Evolutionary conservation across 2,113 vertebrate species (phyloP).

Genomic region (Megaceryle torquata): DNA sequence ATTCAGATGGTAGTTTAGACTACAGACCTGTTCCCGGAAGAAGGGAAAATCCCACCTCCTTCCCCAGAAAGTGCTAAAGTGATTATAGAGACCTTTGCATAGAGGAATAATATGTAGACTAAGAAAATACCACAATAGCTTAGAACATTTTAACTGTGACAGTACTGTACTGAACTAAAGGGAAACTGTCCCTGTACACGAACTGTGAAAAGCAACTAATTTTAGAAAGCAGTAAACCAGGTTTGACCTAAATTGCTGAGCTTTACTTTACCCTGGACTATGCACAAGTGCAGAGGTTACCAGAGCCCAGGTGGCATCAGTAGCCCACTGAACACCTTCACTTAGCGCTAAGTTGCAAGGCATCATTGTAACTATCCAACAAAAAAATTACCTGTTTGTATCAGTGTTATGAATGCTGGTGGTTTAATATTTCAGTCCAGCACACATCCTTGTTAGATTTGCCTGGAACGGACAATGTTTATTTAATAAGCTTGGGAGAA

Average conservation of each 20-base stretch:
- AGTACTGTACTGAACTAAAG: not conserved
- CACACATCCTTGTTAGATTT: not conserved
- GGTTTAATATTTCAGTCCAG: not conserved
- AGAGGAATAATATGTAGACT: not conserved
- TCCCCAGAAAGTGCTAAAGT: not conserved
- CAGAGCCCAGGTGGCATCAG: not conserved
- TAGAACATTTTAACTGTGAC: too few relatives aligned
- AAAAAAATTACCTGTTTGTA: not conserved
- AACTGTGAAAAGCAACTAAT: not conserved
- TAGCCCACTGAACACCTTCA: not conserved
- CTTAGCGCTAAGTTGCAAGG: not conserved
- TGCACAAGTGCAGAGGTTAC: not conserved
- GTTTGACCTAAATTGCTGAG: not conserved
- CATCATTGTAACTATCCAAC: not conserved
- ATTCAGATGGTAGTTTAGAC: not conserved
- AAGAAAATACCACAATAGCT: not conserved
- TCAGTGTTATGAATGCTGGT: not conserved
- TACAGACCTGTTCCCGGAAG: not conserved
- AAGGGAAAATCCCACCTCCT: not conserved
- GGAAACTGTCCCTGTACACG: not conserved
- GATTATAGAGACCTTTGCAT: not conserved
- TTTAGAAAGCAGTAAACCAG: not conserved
- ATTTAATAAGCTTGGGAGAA: conserved; percentile 27
- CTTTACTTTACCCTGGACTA: not conserved
- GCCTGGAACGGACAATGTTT: not conserved